Base-by-base conservation (phyloP, 1,140 invertebrate genomes). In the Wiebesia pumilae region DNA sequence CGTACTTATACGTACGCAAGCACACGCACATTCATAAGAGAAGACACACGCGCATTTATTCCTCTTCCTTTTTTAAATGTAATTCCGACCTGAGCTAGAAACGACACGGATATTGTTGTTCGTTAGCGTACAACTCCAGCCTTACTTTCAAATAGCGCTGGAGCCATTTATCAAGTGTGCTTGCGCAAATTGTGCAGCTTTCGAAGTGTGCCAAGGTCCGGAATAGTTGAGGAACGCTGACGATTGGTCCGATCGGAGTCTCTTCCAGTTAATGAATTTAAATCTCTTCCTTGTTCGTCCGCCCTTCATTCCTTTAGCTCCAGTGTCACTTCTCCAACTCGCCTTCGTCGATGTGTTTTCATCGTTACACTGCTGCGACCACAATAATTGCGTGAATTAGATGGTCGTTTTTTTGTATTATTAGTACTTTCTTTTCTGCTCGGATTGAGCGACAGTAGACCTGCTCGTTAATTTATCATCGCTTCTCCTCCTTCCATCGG, bases 161-260 rank as follows among this genome's bases (percentile, higher is more conserved):
- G 62, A 73, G 67, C 43, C 9, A 33, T 73, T 40, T 30, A 47
- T 38, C 40, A 27, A 85, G 43, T 47, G 43, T 14, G 14, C 6
- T 47, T 47, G 43, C 43, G 43, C 43, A 47, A 47, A 14, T 85
- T 21, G 73, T 54, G 83, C 62, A 85, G 35, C 73, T 65, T 78
- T 78, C 82, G 38, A 78, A 77, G 71, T 40, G 75, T 80, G 58
- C 43, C 71, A 12, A 85, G 14, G 73, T 79, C 81, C 81, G 62
- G 33, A 86, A 87, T 33, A 67, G 24, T 79, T 79, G 81, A 83
- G 71, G 40, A 62, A 84, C 86, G 75, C 81, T 87, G 86, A 81
- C 86, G 75, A 80, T 87, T 87, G 86, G 81, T 87, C 86, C 86
- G 86, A 81, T 84, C 81, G 73, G 47, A 83, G 81, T 87, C 75